Base-by-base conservation (phyloP, 2,113 vertebrate species). In the Benitochromis conjunctus region DNA sequence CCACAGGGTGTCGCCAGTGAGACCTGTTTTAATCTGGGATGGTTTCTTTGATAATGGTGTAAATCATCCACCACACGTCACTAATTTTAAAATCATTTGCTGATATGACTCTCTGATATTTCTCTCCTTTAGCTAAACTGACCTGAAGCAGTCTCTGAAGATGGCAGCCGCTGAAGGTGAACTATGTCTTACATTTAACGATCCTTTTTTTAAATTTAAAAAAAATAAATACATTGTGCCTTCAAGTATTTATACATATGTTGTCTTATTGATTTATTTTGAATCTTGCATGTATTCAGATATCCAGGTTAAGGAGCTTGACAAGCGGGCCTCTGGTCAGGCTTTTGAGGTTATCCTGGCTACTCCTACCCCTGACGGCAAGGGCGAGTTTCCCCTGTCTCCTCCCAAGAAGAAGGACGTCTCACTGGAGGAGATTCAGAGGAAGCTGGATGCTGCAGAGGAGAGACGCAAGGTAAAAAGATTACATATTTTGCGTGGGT, bases 291-390 rank as follows among this genome's bases (percentile, higher is more conserved):
- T 81, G 5, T 60, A 11, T 79, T 29, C 55, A 99, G 98, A 98
- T 74, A 98, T 99, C 81, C 97, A 97, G 88, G 97, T 99, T 83
- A 99, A 99, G 90, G 98, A 99, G 92, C 95, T 99, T 85, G 98
- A 99, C 93, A 99, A 99, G 91, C 96, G 98, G 34, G 98, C 98
- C 51, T 99, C 98, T 2, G 98, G 98, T 84, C 98, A 99, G 94
- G 98, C 98, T 12, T 99, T 99, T 89, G 98, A 99, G 95, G 97
- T 99, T 84, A 97, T 99, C 56, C 96, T 99, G 38, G 97, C 93
- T 53, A 96, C 96, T 80, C 96, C 95, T 41, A 95, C 95, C 3
- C 96, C 97, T 79, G 98, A 99, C 11, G 91, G 95, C 3, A 98
- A 97, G 89, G 94, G 95, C 1, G 98, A 99, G 21, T 98, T 99